Conservation (phyloP, 2,888 invertebrate species). For the Lomographa bimaculata region DNA sequence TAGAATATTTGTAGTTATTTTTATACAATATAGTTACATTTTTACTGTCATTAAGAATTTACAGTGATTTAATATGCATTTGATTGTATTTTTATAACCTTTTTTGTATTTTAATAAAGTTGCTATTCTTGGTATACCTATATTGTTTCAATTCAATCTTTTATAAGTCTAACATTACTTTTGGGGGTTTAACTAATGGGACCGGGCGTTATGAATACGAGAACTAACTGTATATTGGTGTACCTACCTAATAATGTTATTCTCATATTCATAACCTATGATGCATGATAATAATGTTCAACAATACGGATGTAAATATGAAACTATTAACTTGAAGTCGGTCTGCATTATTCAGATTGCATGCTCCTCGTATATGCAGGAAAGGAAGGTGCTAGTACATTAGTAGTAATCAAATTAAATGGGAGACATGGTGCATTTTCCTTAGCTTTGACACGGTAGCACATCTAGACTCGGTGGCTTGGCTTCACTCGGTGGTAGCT, state of each 20-base stretch:
- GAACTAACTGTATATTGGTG: too few species aligned
- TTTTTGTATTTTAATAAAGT: conserved; percentile 84
- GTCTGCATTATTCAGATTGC: conserved; percentile 52
- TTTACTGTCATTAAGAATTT: conserved; percentile 64
- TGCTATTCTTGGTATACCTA: conserved; percentile 77
- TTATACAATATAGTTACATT: conserved; percentile 17
- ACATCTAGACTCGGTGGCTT: conserved; percentile 64
- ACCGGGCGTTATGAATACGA: conserved; percentile 20
- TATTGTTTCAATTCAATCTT: conserved; percentile 68
- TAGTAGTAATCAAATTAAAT: conserved; percentile 69
- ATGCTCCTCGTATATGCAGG: conserved; percentile 49
- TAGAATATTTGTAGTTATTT: conserved; percentile 59
- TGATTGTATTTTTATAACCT: conserved; percentile 83
- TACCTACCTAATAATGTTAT: too few species aligned
- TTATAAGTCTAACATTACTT: too few species aligned
- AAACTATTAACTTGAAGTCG: conserved; percentile 30
- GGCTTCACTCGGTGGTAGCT: conserved; percentile 72
- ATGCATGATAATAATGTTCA: too few species aligned
- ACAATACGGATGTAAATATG: conserved; percentile 12
- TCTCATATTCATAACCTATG: conserved; percentile 32
- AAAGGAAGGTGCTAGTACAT: conserved; percentile 44
- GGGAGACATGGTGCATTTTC: conserved; percentile 84
- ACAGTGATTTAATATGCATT: conserved; percentile 78
- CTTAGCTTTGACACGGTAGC: conserved; percentile 70
- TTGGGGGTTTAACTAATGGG: neutral